phyloP scores from a whole-genome alignment of 1,140 invertebrate species.

The Euglossa dilemma region DNA sequence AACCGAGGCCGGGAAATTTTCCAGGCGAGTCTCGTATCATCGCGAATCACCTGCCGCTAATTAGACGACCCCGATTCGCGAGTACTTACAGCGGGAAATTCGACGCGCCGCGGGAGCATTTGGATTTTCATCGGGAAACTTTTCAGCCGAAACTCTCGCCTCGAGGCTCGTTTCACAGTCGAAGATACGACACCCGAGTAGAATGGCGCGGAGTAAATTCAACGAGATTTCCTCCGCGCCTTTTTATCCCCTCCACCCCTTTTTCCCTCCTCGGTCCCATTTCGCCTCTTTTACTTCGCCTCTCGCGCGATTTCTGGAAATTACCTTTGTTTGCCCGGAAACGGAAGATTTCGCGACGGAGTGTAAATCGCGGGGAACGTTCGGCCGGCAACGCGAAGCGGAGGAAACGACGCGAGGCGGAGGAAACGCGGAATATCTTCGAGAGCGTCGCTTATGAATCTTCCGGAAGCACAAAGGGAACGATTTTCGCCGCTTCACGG shows the following conservation, averaged over 20 bases:
- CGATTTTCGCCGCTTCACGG: not conserved
- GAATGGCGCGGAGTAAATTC: not conserved
- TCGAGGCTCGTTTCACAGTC: not conserved
- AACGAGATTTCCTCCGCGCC: not conserved
- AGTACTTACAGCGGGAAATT: not conserved
- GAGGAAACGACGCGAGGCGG: not conserved
- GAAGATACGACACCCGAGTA: not conserved
- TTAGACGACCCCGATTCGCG: not conserved
- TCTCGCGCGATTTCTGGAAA: not conserved
- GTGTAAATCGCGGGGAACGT: not conserved
- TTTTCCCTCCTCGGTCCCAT: too few species aligned
- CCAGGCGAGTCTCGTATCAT: slow-evolving; percentile 3
- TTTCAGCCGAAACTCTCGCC: not conserved
- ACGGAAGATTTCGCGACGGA: not conserved
- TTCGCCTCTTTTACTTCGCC: too few species aligned
- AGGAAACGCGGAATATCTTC: slow-evolving; percentile 37
- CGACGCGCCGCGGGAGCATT: not conserved
- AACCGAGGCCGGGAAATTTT: not conserved
- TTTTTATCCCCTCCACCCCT: not conserved
- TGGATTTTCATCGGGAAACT: slow-evolving; percentile 8
- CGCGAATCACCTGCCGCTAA: not conserved
- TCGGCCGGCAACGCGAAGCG: not conserved
- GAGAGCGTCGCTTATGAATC: slow-evolving; percentile 10
- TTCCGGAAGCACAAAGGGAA: not conserved
- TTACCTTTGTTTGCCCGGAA: slow-evolving; percentile 9